phyloP scores from a whole-genome alignment of 2,113 vertebrate genomes.

The Mungos mungo region DNA sequence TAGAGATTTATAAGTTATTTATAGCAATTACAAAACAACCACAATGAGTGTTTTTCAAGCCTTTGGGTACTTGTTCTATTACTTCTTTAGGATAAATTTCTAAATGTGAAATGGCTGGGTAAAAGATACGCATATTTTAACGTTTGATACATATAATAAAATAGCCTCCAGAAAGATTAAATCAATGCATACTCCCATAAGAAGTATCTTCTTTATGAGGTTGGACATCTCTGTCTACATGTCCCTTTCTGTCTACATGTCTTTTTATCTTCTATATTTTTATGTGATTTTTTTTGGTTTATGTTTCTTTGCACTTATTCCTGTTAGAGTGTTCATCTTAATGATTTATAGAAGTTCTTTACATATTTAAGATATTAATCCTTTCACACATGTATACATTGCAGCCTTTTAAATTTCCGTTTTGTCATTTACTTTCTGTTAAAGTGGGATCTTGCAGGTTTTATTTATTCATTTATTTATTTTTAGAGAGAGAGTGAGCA shows the following conservation, averaged over 20 bases:
- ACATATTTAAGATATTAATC: not conserved
- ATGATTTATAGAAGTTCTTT: constrained; percentile 34
- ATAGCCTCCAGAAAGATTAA: not conserved
- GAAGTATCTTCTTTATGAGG: constrained; percentile 3
- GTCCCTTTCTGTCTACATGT: too few species aligned
- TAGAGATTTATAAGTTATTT: constrained; percentile 39
- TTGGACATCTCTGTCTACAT: not conserved
- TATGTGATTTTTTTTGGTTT: not conserved
- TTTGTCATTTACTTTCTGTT: constrained; percentile 43
- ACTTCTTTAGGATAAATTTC: constrained; percentile 51
- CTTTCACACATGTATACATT: not conserved
- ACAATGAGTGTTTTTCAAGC: constrained; percentile 3
- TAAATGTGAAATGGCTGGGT: not conserved
- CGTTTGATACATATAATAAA: constrained; percentile 6
- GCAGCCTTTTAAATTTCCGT: not conserved
- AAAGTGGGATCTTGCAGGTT: not conserved
- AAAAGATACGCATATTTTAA: constrained; percentile 25
- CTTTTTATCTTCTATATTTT: not conserved
- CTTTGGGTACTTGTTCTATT: constrained; percentile 9
- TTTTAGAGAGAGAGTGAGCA: too few species aligned
- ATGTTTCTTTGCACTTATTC: constrained; percentile 8
- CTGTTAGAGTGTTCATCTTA: not conserved
- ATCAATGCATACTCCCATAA: not conserved
- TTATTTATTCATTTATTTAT: too few species aligned
- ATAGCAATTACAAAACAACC: constrained; percentile 4